phyloP scores from a whole-genome alignment of 2,888 invertebrate genomes.

The Bellardia bayeri region DNA sequence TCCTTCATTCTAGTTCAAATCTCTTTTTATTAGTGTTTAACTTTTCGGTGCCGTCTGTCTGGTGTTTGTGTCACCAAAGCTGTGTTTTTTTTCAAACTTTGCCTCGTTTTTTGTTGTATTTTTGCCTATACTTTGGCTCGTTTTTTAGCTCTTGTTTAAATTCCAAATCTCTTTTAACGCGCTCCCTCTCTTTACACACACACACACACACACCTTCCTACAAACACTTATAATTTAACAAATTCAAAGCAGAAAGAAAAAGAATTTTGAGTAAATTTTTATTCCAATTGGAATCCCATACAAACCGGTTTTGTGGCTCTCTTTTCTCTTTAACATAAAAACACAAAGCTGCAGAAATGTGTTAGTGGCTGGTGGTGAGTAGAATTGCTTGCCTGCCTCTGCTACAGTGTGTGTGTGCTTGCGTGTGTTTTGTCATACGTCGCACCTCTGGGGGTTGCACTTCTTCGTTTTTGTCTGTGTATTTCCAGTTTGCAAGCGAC shows the following conservation, averaged over 20 bases:
- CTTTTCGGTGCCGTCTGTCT: slow-evolving; percentile 63
- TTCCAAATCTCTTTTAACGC: slow-evolving; percentile 35
- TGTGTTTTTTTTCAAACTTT: slow-evolving; percentile 53
- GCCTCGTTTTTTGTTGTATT: slow-evolving; percentile 9
- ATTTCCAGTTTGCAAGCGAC: slow-evolving; percentile 84
- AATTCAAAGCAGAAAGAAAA: neutral
- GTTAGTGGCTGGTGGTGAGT: slow-evolving; percentile 42
- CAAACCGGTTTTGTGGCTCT: slow-evolving; percentile 68
- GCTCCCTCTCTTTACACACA: slow-evolving; percentile 3
- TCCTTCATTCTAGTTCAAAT: slow-evolving; percentile 68
- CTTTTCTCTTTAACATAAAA: slow-evolving; percentile 35
- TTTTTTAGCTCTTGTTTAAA: slow-evolving; percentile 16
- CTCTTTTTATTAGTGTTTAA: slow-evolving; percentile 71
- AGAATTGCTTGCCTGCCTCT: neutral
- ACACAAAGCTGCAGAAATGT: slow-evolving; percentile 25
- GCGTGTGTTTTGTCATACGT: slow-evolving; percentile 68
- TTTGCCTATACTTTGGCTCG: neutral
- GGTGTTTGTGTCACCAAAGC: slow-evolving; percentile 72
- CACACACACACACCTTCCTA: slow-evolving; percentile 22
- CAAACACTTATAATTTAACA: neutral
- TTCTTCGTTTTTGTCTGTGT: slow-evolving; percentile 81
- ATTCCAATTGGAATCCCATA: slow-evolving; percentile 73
- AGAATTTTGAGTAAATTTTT: slow-evolving; percentile 65
- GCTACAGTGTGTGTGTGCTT: neutral
- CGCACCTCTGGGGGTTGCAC: slow-evolving; percentile 79